These are phyloP conservation scores for Oikopleura vanhoeffeni DNA, from an alignment of 23 tunicate species.

Conservation along the genomic window DNA sequence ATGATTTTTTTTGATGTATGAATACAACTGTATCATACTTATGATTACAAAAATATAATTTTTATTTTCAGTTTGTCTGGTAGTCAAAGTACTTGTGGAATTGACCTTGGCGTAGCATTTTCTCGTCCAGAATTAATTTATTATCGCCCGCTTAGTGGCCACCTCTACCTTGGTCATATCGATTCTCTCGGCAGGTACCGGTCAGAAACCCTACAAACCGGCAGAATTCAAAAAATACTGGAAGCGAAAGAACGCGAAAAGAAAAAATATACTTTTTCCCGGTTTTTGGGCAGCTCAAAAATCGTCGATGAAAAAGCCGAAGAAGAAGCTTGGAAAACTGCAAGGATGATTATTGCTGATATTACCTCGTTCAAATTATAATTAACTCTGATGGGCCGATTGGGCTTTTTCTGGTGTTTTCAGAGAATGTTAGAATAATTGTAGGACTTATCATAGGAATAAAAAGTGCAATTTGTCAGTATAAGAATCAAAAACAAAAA, in stretches of 20 bases:
- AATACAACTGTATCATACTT: too few relatives aligned
- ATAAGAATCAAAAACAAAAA: too few relatives aligned
- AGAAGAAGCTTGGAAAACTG: conserved; percentile 10
- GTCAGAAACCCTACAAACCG: conserved; percentile 3
- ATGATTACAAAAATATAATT: too few relatives aligned
- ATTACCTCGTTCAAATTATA: not conserved
- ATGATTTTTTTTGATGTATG: too few relatives aligned
- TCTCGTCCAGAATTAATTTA: conserved; percentile 13
- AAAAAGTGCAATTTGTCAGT: too few relatives aligned
- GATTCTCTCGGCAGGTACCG: conserved; percentile 4
- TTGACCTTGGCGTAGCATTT: not conserved
- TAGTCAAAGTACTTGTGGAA: not conserved
- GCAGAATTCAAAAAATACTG: not conserved
- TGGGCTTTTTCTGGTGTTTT: too few relatives aligned
- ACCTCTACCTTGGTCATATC: not conserved
- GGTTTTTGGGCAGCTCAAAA: not conserved
- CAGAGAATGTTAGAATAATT: too few relatives aligned
- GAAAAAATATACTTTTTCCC: not conserved
- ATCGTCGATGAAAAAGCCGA: not conserved
- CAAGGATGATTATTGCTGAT: conserved; percentile 4
- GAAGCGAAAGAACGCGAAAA: not conserved
- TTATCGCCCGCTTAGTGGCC: conserved; percentile 9
- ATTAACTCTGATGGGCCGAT: too few relatives aligned
- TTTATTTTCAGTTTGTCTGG: too few relatives aligned
- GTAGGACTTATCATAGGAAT: too few relatives aligned